Evolutionary conservation across 2,113 vertebrate genomes (phyloP), one percentile per base, ranked within the genome.

Genomic region (Tyto alba): DNA sequence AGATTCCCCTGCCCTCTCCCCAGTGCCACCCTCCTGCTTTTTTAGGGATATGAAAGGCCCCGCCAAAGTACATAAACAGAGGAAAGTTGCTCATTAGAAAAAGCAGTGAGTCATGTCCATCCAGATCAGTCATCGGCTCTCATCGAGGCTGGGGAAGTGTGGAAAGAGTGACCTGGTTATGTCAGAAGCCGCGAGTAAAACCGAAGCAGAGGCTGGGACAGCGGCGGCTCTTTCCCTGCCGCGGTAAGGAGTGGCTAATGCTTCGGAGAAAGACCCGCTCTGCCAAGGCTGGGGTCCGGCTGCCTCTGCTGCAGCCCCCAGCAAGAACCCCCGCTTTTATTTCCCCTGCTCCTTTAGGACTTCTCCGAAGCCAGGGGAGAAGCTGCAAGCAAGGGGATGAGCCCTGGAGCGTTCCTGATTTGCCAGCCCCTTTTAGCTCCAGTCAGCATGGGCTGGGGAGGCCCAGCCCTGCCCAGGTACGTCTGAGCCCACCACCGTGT

Each of bases 121-220:
- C 86, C 67, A 34, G 25, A 62, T 89, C 93, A 47, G 48, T 26
- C 69, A 95, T 11, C 45, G 4, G 94, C 66, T 43, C 95, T n/a
- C 80, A 10, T 3, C 38, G 38, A 34, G 52, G 69, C 92, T 76
- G 74, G 92, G 91, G 18, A 93, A 89, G 92, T 95, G 96, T 94
- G 92, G 94, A 95, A 96, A 86, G 79, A 96, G 76, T 89, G 96
- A 96, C 94, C 93, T 96, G 95, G 95, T 96, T 96, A 43, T 95
- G 92, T 95, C 96, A 95, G 85, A 87, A 93, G 75, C 82, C 41
- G 90, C 7, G 72, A 81, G 92, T 26, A 77, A 94, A 90, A 68
- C 66, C 73, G 2, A 45, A 57, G 92, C 77, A 45, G 77, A 38
- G 89, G 62, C 91, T 57, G 91, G 90, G 90, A 68, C 84, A 69